Base-by-base conservation (phyloP, 2,113 vertebrate genomes). In the Paradisaea rubra region DNA sequence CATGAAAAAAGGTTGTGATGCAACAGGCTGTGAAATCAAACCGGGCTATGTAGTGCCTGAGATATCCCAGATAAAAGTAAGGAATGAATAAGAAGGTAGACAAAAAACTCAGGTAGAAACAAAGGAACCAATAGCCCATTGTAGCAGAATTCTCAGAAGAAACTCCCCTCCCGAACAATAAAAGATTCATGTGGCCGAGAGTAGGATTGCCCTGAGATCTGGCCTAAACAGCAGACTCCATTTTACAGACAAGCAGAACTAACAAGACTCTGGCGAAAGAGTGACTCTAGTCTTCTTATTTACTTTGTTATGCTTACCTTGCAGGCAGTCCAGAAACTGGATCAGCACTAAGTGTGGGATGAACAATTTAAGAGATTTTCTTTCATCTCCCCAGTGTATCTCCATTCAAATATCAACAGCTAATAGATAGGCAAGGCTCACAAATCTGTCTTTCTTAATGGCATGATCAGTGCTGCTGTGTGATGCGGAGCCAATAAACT, bases 121-220 rank as follows among this genome's bases (percentile, higher is more conserved):
- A 70, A 63, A 10, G 39, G 30, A 63, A 65, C 5, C 15, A 74
- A 35, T 6, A 49, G 5, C 6, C 15, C 1, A 1, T 8, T 60
- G 22, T 57, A 61, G 9, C 7, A 74, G 49, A 86, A 77, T 56
- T 78, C 7, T 73, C 22, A 28, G 28, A 69, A 27, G n/a, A 30
- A 56, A 35, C 37, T 17, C 10, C 0, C 0, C 20, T 9, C 21
- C 4, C 0, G 0, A 53, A 35, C 14, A 63, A 14, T 1, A 1
- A 2, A 72, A 81, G 35, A 86, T 91, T 86, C 57, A 22, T 50
- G 25, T 47, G 18, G 7, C 21, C 42, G 33, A 54, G 33, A 54
- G 14, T 17, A 73, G 21, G 22, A 45, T 69, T 82, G 41, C 50
- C 17, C 33, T 87, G 33, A 80, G 25, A 50, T 42, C 23, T 66